phyloP scores from a whole-genome alignment of 2,888 invertebrate genomes.

The Chaetogeoica ovagalla region DNA sequence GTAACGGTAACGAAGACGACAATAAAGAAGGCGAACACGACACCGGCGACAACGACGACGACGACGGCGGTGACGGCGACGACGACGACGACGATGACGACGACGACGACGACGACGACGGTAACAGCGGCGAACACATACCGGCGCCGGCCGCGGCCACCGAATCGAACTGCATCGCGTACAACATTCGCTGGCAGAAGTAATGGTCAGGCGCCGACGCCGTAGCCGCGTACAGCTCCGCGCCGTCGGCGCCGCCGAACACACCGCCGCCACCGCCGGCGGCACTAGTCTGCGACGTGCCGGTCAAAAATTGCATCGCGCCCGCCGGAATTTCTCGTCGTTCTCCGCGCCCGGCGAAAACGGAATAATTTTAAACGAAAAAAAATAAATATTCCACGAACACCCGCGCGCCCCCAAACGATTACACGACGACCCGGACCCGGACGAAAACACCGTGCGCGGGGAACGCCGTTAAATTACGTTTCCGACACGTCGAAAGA shows the following conservation, averaged over 20 bases:
- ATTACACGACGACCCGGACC: neutral
- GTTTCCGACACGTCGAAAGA: neutral
- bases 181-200: slow-evolving; percentile 55
- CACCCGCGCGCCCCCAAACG: neutral
- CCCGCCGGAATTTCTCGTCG: neutral
- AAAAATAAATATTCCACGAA: too few relatives aligned
- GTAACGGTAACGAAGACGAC: slow-evolving; percentile 6
- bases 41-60: slow-evolving; percentile 6
- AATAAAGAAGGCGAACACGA: neutral
- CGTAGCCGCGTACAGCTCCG: slow-evolving; percentile 53
- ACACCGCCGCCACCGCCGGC: slow-evolving; percentile 41
- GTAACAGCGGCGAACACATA: slow-evolving; percentile 51
- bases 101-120: slow-evolving; percentile 45
- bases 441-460: too few relatives aligned
- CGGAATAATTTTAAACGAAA: too few relatives aligned
- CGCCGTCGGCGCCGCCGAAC: slow-evolving; percentile 51
- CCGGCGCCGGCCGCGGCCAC: slow-evolving; percentile 53
- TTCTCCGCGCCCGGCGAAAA: neutral
- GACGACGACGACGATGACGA: slow-evolving; percentile 29
- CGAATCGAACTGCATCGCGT: slow-evolving; percentile 56
- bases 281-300: slow-evolving; percentile 42
- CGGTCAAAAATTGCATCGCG: slow-evolving; percentile 51
- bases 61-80: slow-evolving; percentile 10
- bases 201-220: slow-evolving; percentile 55
- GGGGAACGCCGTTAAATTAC: neutral